These are phyloP conservation scores for Drosophila prosaltans DNA, from an alignment of 1,140 invertebrate species.

Conservation along the genomic window DNA sequence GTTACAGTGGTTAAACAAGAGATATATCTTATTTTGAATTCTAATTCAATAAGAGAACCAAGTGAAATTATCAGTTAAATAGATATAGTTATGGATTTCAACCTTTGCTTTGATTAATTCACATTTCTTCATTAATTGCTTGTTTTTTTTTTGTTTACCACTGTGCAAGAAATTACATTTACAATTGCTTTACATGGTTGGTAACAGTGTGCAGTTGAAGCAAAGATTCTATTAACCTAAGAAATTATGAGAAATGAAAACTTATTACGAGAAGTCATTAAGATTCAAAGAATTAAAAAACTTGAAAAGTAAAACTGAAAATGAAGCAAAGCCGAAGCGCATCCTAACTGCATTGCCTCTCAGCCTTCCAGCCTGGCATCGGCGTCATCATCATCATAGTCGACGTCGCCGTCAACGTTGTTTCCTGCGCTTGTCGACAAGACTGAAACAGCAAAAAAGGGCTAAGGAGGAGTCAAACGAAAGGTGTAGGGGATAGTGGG, in stretches of 20 bases:
- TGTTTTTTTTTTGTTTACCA: constrained; percentile 13
- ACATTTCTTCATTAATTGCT: neutral
- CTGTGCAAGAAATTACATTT: constrained; percentile 42
- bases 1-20: constrained; percentile 43
- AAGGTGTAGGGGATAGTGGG: neutral
- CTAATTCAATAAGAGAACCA: too few species aligned
- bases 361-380: constrained; percentile 18
- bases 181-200: constrained; percentile 46
- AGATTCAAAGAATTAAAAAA: constrained; percentile 82
- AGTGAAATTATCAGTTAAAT: neutral
- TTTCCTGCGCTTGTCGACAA: constrained; percentile 16
- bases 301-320: constrained; percentile 76
- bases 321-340: constrained; percentile 53
- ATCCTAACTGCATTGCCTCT: constrained; percentile 10
- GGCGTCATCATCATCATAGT: constrained; percentile 1
- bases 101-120: too few species aligned
- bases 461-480: neutral
- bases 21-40: neutral
- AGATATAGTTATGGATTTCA: too few species aligned
- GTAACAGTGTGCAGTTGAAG: constrained; percentile 38
- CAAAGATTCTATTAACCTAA: constrained; percentile 82
- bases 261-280: constrained; percentile 83
- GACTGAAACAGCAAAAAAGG: constrained; percentile 12
- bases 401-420: constrained; percentile 2
- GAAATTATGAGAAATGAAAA: constrained; percentile 83